Evolutionary conservation across 2,888 invertebrate genomes (phyloP), one percentile per base, ranked within the genome.

Genomic region (Drosophila quinaria): DNA sequence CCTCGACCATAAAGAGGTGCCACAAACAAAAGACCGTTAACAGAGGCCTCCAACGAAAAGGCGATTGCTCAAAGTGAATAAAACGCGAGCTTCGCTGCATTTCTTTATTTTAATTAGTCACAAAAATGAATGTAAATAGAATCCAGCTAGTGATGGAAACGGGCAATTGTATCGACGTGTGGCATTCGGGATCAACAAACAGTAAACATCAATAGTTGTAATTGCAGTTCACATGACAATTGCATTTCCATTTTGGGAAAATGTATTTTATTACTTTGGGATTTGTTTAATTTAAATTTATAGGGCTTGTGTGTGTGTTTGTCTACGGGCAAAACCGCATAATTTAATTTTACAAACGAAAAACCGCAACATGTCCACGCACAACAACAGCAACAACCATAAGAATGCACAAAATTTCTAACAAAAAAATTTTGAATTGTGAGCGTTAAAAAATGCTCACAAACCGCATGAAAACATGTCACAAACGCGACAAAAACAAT

Each of bases 271-370:
- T 80, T 80, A 80, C 70, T 69, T 75, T 61, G 41, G 37, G 58
- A 76, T 76, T 64, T 66, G 71, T 59, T 58, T 67, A 62, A 62
- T 61, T 13, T 61, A 68, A 49, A 51, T 70, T 55, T 59, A 49
- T 46, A 47, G 31, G 37, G 19, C 19, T 19, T 35, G 22, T 31
- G n/a, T 54, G n/a, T 54, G 8, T 19, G 10, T 29, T 11, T 39
- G 44, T 46, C 35, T 41, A 15, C 37, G 46, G 47, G 54, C 51
- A 67, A 58, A 80, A 84, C 84, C 84, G 84, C 84, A 84, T 84
- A 78, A 86, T 84, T 84, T 86, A 78, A 84, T 84, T 84, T 86
- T 62, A 78, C 80, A 78, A 74, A 86, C 84, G 55, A 84, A 81
- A 68, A 81, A 81, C 80, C 76, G 54, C 81, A 83, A 70, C 81